phyloP scores from a whole-genome alignment of 2,113 vertebrate genomes.

The Archocentrus centrarchus region DNA sequence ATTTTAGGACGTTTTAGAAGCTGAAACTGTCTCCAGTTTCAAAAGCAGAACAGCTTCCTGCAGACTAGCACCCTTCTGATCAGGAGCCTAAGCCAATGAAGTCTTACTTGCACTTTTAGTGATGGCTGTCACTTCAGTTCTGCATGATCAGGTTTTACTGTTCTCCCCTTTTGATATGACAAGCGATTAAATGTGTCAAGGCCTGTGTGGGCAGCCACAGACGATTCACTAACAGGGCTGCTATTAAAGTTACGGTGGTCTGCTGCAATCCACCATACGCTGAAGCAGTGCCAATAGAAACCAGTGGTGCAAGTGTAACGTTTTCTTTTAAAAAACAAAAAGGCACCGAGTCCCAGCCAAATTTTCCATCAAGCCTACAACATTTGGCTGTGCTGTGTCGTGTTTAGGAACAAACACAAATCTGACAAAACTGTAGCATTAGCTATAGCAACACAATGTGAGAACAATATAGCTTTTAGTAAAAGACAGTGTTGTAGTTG shows the following conservation, averaged over 20 bases:
- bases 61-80: background rate
- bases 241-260: background rate
- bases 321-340: background rate
- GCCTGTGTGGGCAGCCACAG: background rate
- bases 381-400: background rate
- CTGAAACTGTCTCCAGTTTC: background rate
- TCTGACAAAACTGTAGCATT: background rate
- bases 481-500: background rate
- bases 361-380: background rate
- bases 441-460: background rate
- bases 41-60: background rate
- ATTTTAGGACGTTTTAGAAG: background rate
- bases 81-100: slow-evolving; percentile 14
- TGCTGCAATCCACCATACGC: background rate
- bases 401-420: background rate
- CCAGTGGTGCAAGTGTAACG: too few relatives aligned
- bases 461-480: background rate
- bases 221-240: background rate
- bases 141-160: background rate
- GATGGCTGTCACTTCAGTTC: background rate
- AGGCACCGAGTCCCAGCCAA: background rate
- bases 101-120: background rate
- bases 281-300: background rate
- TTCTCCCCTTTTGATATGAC: background rate
- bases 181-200: background rate